Base-by-base conservation (phyloP, 2,797 vertebrate genomes). In the Coluber constrictor region DNA sequence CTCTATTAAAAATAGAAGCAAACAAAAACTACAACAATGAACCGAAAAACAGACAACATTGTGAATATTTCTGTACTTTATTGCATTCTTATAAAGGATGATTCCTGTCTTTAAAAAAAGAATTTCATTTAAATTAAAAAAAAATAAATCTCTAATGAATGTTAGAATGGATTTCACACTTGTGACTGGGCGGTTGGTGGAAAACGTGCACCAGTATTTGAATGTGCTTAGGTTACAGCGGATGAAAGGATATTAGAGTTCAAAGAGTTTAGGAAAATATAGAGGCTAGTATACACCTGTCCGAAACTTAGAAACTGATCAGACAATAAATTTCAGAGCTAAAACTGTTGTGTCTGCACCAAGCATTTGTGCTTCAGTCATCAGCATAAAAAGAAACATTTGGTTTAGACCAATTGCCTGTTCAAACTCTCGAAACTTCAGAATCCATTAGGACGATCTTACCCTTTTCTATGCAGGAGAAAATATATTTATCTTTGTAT, bases 141-240 rank as follows among this genome's bases (percentile, higher is more conserved):
- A 96, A 94, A 94, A 51, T 94, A 94, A 95, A 96, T 94, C 93
- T 91, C n/a, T 93, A 94, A 95, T 63, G 92, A 96, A 97, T 95
- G 93, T 92, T 54, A 89, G 96, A 89, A 96, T 94, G 96, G 97
- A 97, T 97, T 97, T 96, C 96, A 96, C 96, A 97, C 96, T 96
- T 97, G 96, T 92, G 96, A 93, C 95, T 97, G 92, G 90, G 83
- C 94, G 95, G 94, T 54, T 63, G 91, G 79, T 95, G 96, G 96
- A 96, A 96, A 95, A 96, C 95, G 74, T 93, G 94, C 96, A 96
- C 92, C 43, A 94, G 92, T 95, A 95, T 95, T 97, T 96, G 93
- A 87, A 94, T n/a, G 95, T 97, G 96, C 95, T 97, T 96, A 93
- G 86, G 94, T 97, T 97, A 97, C 96, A 97, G 94, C 92, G 94